phyloP scores from a whole-genome alignment of 2,888 invertebrate species.

The Drymonia ruficornis region DNA sequence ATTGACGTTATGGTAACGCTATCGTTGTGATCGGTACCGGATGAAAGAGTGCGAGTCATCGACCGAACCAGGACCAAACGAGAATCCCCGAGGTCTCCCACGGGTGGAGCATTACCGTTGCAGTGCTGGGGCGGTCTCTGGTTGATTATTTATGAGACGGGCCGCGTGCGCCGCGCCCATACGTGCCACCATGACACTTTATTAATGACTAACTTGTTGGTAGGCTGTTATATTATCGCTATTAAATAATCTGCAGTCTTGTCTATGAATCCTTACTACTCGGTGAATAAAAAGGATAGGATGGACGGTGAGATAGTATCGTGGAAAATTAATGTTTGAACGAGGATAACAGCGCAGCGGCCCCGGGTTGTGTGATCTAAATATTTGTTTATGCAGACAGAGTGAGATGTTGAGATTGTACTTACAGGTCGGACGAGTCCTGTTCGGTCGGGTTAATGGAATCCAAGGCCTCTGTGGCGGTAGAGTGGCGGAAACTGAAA shows the following conservation, averaged over 20 bases:
- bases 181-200: slow-evolving; percentile 68
- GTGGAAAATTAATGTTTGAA: slow-evolving; percentile 43
- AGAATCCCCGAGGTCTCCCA: slow-evolving; percentile 51
- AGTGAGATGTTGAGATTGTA: slow-evolving; percentile 47
- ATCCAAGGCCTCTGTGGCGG: slow-evolving; percentile 98
- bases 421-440: slow-evolving; percentile 96
- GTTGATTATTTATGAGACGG: slow-evolving; percentile 70
- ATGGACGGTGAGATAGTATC: slow-evolving; percentile 43
- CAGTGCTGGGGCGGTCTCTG: slow-evolving; percentile 60
- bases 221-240: slow-evolving; percentile 57
- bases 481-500: slow-evolving; percentile 94
- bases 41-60: slow-evolving; percentile 42
- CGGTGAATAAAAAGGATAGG: slow-evolving; percentile 37
- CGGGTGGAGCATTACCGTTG: slow-evolving; percentile 58
- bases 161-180: slow-evolving; percentile 66
- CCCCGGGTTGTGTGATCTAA: slow-evolving; percentile 28
- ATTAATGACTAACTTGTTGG: slow-evolving; percentile 67
- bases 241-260: slow-evolving; percentile 49
- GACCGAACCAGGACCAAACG: slow-evolving; percentile 27
- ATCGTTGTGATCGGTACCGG: slow-evolving; percentile 38
- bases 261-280: slow-evolving; percentile 44
- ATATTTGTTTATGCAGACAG: slow-evolving; percentile 25
- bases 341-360: slow-evolving; percentile 25
- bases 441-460: slow-evolving; percentile 94
- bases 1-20: no score